Percentiles rank a stretch among this genome's conserved stretches.
Conservation (phyloP, 1,140 invertebrate genomes). For the Asbolus verrucosus region DNA sequence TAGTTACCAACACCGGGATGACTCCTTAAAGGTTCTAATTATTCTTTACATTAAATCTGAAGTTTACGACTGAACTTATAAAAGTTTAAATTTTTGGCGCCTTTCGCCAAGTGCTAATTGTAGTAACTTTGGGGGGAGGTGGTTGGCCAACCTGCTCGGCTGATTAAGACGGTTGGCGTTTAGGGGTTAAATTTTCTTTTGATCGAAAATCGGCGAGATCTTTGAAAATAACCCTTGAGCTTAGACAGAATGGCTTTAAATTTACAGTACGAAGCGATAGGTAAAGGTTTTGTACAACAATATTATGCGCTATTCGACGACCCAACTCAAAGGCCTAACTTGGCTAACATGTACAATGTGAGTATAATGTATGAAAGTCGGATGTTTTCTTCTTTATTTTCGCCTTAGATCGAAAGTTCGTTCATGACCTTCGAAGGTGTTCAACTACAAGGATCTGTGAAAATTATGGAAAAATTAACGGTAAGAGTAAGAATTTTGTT, state of each 20-base stretch:
- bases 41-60: no score
- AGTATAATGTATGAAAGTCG: conserved; percentile 67
- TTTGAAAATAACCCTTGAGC: background rate
- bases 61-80: no score
- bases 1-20: no score
- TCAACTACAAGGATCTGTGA: conserved; percentile 89
- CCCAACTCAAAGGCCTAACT: conserved; percentile 80
- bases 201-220: background rate
- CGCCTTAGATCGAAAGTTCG: conserved; percentile 84
- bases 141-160: no score
- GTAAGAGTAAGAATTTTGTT: conserved; percentile 70
- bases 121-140: no score
- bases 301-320: conserved; percentile 94
- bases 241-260: conserved; percentile 81
- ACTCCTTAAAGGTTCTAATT: no score
- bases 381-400: conserved; percentile 18
- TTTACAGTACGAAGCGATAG: conserved; percentile 90
- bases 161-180: background rate
- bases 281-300: conserved; percentile 92
- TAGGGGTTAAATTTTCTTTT: conserved; percentile 10
- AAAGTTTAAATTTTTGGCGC: no score
- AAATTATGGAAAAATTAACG: conserved; percentile 95
- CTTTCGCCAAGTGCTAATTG: no score
- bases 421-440: conserved; percentile 97
- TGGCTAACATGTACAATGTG: conserved; percentile 93